Percentiles rank a stretch among this genome's conserved stretches.
phyloP scores from a whole-genome alignment of 1,140 invertebrate species.

The Drosophila ananassae region DNA sequence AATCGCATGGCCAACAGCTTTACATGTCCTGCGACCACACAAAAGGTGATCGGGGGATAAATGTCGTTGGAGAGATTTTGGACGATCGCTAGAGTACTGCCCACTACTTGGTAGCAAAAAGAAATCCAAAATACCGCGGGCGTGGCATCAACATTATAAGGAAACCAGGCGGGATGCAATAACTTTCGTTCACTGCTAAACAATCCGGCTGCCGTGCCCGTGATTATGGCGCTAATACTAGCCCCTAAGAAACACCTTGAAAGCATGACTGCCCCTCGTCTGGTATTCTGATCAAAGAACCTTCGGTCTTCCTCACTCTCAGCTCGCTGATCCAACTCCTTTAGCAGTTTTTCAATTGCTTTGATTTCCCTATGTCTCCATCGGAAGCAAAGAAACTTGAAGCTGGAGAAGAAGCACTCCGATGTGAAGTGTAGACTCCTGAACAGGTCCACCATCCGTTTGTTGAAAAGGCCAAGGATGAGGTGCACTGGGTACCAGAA shows the following conservation, averaged over 20 bases:
- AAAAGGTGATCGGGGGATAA: conserved; percentile 49
- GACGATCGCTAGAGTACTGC: conserved; percentile 31
- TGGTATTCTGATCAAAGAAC: conserved; percentile 16
- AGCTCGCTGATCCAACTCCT: conserved; percentile 38
- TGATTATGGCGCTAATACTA: conserved; percentile 28
- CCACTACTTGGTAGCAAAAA: conserved; percentile 52
- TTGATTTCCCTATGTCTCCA: conserved; percentile 37
- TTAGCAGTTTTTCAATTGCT: conserved; percentile 24
- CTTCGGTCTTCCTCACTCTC: conserved; percentile 34
- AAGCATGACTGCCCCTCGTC: conserved; percentile 13
- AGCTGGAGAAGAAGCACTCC: conserved; percentile 43
- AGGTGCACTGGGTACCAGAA: conserved; percentile 52
- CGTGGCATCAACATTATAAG: conserved; percentile 41
- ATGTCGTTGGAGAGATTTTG: conserved; percentile 52
- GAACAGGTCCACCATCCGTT: conserved; percentile 21
- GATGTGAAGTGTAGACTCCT: conserved; percentile 45
- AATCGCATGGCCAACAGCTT: conserved; percentile 41
- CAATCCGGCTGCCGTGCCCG: conserved; percentile 26
- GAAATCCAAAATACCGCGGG: conserved; percentile 22
- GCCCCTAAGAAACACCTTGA: conserved; percentile 35
- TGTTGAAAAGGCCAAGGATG: conserved; percentile 26
- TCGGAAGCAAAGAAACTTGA: conserved; percentile 48
- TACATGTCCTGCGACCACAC: conserved; percentile 52
- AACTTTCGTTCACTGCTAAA: conserved; percentile 30
- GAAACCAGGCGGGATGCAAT: conserved; percentile 60